These are phyloP conservation scores for Drosophila greeni DNA, from an alignment of 2,888 invertebrate species.

Conservation along the genomic window DNA sequence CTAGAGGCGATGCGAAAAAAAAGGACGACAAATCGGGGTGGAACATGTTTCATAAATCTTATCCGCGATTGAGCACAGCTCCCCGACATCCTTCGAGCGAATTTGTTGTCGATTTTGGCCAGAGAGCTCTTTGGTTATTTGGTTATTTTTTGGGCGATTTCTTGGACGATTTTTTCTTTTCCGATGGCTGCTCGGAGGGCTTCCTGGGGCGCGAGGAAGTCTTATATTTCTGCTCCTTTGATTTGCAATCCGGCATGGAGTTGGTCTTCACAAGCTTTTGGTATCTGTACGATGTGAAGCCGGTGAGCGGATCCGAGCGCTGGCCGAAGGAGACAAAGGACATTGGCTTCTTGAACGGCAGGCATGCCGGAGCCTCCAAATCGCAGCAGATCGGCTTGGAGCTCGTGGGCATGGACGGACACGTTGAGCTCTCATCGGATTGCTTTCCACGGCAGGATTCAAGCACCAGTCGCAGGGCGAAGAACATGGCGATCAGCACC, in stretches of 20 bases:
- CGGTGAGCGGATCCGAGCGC: conserved; percentile 12
- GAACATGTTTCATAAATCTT: conserved; percentile 70
- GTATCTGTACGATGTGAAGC: conserved; percentile 32
- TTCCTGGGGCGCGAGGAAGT: background rate
- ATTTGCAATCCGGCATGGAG: background rate
- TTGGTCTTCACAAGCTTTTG: conserved; percentile 12
- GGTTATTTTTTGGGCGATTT: conserved; percentile 28
- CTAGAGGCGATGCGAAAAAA: conserved; percentile 27
- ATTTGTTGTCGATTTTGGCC: conserved; percentile 55
- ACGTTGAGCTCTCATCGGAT: background rate
- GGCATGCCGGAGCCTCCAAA: conserved; percentile 8
- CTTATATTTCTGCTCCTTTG: background rate
- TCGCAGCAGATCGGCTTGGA: background rate
- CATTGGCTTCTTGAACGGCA: conserved; percentile 9
- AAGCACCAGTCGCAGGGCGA: conserved; percentile 7
- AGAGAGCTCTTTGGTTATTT: conserved; percentile 3
- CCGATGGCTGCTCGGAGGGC: conserved; percentile 4
- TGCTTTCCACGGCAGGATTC: no score
- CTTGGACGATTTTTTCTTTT: conserved; percentile 19
- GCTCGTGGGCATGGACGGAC: background rate
- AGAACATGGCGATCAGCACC: background rate
- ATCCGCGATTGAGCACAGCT: conserved; percentile 64
- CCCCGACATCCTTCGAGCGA: conserved; percentile 34
- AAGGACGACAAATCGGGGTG: conserved; percentile 36
- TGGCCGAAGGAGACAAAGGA: conserved; percentile 45